Conservation (phyloP, 2,113 vertebrate genomes). For the Mystacornis crossleyi region DNA sequence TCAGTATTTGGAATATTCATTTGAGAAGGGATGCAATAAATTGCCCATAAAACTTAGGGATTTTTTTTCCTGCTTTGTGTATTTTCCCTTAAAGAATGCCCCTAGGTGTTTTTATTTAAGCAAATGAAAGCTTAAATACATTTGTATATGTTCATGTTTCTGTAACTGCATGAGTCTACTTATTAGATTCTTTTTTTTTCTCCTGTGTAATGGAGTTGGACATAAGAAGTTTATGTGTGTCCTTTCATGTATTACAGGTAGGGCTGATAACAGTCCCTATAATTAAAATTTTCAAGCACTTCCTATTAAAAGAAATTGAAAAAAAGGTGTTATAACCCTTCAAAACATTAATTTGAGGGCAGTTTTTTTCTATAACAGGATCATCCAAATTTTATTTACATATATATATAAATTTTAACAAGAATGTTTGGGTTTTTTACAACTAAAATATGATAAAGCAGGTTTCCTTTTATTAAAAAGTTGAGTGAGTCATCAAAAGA, state of each 20-base stretch:
- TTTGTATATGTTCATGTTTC: not conserved
- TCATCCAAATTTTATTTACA: not conserved
- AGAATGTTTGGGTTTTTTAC: not conserved
- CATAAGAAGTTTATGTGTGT: not conserved
- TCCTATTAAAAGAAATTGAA: not conserved
- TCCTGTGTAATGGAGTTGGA: rapidly evolving
- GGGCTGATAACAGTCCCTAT: not conserved
- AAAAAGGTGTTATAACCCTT: not conserved
- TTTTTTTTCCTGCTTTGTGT: not conserved
- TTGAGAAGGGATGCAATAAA: not conserved
- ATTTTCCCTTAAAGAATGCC: not conserved
- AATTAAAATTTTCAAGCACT: not conserved
- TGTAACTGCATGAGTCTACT: not conserved
- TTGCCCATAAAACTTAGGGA: not conserved
- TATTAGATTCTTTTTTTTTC: rapidly evolving
- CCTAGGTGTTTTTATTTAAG: not conserved
- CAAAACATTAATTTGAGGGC: not conserved
- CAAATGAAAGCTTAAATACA: not conserved
- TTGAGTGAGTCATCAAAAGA: not conserved
- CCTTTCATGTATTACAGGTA: not conserved
- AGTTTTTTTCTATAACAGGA: not conserved
- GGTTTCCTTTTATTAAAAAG: not conserved
- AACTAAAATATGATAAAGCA: not conserved
- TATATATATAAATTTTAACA: not conserved
- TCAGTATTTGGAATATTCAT: not conserved